Base-by-base conservation (phyloP, 2,888 invertebrate species). In the Drepana falcataria region DNA sequence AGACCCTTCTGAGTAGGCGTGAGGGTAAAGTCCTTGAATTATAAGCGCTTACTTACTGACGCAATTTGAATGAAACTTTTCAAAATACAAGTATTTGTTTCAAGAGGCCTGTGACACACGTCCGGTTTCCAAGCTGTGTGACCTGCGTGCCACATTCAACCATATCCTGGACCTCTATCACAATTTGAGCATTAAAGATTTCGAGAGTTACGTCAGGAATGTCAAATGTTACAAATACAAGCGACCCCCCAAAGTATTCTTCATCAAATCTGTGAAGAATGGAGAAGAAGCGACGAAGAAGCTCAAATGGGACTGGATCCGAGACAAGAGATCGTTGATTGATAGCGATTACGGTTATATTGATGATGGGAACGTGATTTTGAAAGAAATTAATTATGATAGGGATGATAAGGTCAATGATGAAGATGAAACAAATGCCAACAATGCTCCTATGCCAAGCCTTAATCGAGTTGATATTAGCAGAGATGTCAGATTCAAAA, bases 21-120 rank as follows among this genome's bases (percentile, higher is more conserved):
- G 21, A 21, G 21, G 21, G 1, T 21, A 21, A 21, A 21, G 21
- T 37, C 1, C 37, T 37, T 3, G 37, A 4, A 4, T 37, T 4
- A 1, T 5, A 37, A 37, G 37, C 5, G 5, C 37, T 5, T 37
- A 37, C 37, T 9, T 9, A 44, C 44, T 9, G 41, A 7, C 2
- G 7, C 2, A 40, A 21, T 49, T 21, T 51, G 33, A 2, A 33
- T 33, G 6, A 9, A 7, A 51, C 34, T 7, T 6, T 7, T 2
- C 37, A 41, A 40, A 51, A 51, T 7, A 51, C 51, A 7, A 51
- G 51, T 65, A 59, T 83, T 83, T 75, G 72, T 75, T 83, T 83
- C 83, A 85, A 86, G 85, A 86, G 83, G 73, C 71, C 64, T 60
- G 66, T 70, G 73, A 77, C 48, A 9, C 60, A 34, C 60, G 56